Percentiles rank a stretch among this genome's conserved stretches.
Conservation (phyloP, 2,797 vertebrate genomes). For the Mormyrus proboscirostris region DNA sequence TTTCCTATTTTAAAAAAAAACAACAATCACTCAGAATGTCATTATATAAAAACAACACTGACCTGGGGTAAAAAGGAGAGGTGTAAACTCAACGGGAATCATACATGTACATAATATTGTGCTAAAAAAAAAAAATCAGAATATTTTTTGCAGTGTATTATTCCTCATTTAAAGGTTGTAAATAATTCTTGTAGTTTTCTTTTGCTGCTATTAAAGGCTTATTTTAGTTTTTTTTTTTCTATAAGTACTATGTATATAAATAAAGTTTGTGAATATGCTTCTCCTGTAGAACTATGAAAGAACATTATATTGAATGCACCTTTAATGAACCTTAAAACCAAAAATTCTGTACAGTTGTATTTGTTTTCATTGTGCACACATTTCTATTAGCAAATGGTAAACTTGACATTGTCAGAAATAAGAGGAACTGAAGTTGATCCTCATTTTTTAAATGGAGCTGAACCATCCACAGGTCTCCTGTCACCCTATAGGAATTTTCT, state of each 20-base stretch:
- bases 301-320: slow-evolving; percentile 69
- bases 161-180: slow-evolving; percentile 63
- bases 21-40: background rate
- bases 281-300: slow-evolving; percentile 62
- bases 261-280: slow-evolving; percentile 65
- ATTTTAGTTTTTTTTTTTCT: slow-evolving; percentile 72
- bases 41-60: background rate
- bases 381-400: background rate
- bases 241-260: slow-evolving; percentile 60
- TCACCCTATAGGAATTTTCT: background rate
- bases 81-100: background rate
- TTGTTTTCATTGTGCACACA: background rate
- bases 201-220: slow-evolving; percentile 71
- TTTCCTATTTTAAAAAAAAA: background rate
- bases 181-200: slow-evolving; percentile 62
- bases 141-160: slow-evolving; percentile 54
- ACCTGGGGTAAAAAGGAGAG: background rate
- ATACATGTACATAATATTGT: background rate
- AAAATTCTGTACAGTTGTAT: slow-evolving; percentile 33
- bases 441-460: background rate
- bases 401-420: background rate
- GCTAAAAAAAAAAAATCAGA: background rate
- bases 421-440: background rate
- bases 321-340: slow-evolving; percentile 57
- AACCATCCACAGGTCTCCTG: background rate